Evolutionary conservation across 2,113 vertebrate genomes (phyloP).

Genomic region (Callithrix jacchus): DNA sequence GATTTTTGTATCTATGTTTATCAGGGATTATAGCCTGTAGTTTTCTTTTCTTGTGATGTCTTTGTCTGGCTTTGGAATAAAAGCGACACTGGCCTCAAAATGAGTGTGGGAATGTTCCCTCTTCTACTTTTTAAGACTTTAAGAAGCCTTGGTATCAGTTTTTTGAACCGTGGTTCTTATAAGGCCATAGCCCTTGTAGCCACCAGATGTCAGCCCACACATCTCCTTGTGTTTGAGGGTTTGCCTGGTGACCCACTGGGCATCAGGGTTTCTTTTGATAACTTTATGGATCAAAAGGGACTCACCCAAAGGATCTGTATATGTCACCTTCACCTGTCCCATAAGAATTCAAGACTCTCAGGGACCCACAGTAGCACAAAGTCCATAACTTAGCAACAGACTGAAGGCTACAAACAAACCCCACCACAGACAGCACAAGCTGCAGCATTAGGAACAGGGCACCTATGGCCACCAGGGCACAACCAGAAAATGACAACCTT

Average conservation of each 20-base stretch:
- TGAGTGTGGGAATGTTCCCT: not conserved
- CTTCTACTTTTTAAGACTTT: not conserved
- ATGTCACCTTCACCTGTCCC: slow-evolving; percentile 93
- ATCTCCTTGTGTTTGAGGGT: slow-evolving; percentile 94
- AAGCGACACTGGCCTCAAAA: not conserved
- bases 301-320: slow-evolving; percentile 93
- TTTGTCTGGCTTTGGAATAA: not conserved
- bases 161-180: slow-evolving; percentile 82
- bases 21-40: not conserved
- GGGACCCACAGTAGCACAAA: slow-evolving; percentile 87
- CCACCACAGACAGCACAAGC: slow-evolving; percentile 91
- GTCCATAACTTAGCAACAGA: slow-evolving; percentile 88
- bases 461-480: slow-evolving; percentile 89
- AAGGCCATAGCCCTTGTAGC: slow-evolving; percentile 92
- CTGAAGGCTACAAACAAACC: slow-evolving; percentile 92
- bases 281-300: slow-evolving; percentile 92
- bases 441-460: slow-evolving; percentile 90
- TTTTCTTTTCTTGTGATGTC: not conserved
- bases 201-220: slow-evolving; percentile 91
- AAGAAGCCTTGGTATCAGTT: not conserved
- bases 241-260: slow-evolving; percentile 91
- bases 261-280: slow-evolving; percentile 91
- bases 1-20: not conserved
- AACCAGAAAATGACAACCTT: slow-evolving; percentile 91
- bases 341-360: slow-evolving; percentile 89